Evolutionary conservation across 2,113 vertebrate genomes (phyloP).

Genomic region (Bos indicus): DNA sequence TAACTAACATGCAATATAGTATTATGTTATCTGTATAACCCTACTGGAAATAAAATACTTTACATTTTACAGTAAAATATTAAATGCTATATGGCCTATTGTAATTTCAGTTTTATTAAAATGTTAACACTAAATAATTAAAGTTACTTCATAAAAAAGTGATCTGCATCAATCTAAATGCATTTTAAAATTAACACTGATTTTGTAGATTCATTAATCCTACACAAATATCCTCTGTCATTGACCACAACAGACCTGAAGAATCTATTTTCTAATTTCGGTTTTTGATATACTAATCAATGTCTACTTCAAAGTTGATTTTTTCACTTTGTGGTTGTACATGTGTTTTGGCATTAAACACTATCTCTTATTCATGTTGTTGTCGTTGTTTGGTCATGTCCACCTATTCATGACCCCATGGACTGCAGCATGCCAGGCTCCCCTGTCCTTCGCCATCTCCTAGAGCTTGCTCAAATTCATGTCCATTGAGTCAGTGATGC

Average conservation of each 20-base stretch:
- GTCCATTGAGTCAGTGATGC: background rate
- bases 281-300: background rate
- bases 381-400: rapidly evolving
- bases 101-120: background rate
- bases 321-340: background rate
- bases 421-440: background rate
- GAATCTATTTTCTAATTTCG: background rate
- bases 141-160: background rate
- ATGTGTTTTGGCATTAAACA: background rate
- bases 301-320: background rate
- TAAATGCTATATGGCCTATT: background rate
- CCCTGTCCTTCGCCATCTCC: background rate
- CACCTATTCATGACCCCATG: background rate
- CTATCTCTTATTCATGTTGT: background rate
- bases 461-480: background rate
- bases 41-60: background rate
- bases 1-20: background rate
- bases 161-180: background rate
- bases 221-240: background rate
- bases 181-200: background rate
- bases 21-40: background rate
- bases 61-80: background rate
- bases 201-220: background rate
- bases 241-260: background rate
- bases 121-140: background rate